These are phyloP conservation scores for Pachydiplax longipennis DNA, from an alignment of 2,888 invertebrate species.

Conservation along the genomic window DNA sequence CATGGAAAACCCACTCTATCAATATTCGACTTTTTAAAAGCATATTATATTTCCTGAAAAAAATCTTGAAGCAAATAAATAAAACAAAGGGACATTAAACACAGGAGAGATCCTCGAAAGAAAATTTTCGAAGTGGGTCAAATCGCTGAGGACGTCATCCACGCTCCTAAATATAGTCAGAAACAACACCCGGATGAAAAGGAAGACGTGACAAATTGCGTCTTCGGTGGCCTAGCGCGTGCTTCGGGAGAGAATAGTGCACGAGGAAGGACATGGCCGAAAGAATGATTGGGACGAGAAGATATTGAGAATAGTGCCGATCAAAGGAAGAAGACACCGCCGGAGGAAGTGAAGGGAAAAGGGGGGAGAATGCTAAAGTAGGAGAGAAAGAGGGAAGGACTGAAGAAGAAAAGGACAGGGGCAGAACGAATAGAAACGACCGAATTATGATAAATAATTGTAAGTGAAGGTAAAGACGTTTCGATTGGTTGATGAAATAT, in stretches of 20 bases:
- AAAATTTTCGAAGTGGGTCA: no score
- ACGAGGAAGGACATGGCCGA: neutral
- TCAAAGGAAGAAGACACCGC: neutral
- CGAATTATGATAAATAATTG: no score
- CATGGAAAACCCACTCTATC: no score
- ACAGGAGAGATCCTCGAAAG: no score
- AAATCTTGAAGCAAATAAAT: neutral
- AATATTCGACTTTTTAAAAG: no score
- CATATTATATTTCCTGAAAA: no score
- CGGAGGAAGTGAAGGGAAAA: neutral
- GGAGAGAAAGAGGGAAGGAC: neutral
- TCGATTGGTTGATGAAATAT: no score
- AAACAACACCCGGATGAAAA: neutral
- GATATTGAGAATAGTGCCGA: neutral
- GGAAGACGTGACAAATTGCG: slow-evolving; percentile 10
- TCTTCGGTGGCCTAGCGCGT: no score
- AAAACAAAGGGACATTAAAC: no score
- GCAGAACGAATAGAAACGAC: neutral
- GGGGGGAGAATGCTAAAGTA: neutral
- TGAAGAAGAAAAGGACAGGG: neutral
- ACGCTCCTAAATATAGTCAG: neutral
- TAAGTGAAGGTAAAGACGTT: no score
- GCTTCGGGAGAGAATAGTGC: slow-evolving; percentile 10
- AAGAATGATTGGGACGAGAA: neutral
- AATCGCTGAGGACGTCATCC: no score